Evolutionary conservation across 1,140 invertebrate species (phyloP), one percentile per base, ranked within the genome.

Genomic region (Nymphalis io): DNA sequence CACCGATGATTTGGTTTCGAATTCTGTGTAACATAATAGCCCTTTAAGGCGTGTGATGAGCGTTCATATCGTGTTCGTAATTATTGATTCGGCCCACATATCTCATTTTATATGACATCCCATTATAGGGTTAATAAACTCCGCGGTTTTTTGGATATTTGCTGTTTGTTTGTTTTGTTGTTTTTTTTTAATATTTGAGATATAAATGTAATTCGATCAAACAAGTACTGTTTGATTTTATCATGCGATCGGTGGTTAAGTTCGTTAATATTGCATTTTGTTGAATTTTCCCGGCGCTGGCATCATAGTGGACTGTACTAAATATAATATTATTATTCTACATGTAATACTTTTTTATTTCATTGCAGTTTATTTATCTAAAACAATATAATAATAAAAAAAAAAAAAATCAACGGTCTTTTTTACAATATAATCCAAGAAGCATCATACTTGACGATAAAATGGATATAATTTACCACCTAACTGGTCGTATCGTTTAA

Each of bases 11-110:
- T 4, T 12, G n/a, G 16, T 46, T 20, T 51, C 46, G 18, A 20
- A 20, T 51, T 20, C 51, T 20, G 33, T 60, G 6, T 20, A 11
- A 12, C 46, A 51, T 18, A 51, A 51, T 51, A 51, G 20, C 16
- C 46, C 20, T 51, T 3, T 13, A 51, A 23, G 57, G 62, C 18
- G 55, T 33, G 59, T 27, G 66, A 68, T 68, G 60, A 68, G 59
- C 71, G 71, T 73, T 63, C 66, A 60, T 72, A 72, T 68, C 70
- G 51, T 33, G 60, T 64, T 40, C 60, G 71, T 68, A 72, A 73
- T 73, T 73, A 73, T 73, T 73, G 71, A 73, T 73, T 73, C 65
- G 48, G 53, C 71, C 71, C 65, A 64, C 70, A 72, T 72, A 59
- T 46, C 70, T 72, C 65, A 60, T 68, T 57, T 51, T 42, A 59